Percentiles rank a stretch among this genome's conserved stretches.
These are phyloP conservation scores for Gasterosteus nipponicus DNA, from an alignment of 2,113 vertebrate genomes.

Conservation along the genomic window DNA sequence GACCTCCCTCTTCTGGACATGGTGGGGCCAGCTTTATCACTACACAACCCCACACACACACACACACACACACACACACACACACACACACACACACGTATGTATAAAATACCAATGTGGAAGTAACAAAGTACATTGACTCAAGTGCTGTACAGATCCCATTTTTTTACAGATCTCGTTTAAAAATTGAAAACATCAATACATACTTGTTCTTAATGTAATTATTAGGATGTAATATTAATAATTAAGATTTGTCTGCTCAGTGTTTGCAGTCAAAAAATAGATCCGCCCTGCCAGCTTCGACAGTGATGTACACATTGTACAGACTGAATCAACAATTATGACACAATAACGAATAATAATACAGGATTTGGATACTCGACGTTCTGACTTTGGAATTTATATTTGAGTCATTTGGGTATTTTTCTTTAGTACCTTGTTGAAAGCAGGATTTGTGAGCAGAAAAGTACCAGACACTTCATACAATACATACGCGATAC, in stretches of 20 bases:
- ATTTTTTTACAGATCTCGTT: not conserved
- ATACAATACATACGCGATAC: not conserved
- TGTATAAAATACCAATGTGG: not conserved
- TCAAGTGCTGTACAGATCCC: not conserved
- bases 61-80: constrained; percentile 1
- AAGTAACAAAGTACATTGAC: not conserved
- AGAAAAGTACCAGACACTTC: not conserved
- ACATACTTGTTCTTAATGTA: not conserved
- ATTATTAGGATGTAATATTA: not conserved
- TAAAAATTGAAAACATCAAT: not conserved
- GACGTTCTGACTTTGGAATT: not conserved
- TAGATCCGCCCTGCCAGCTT: not conserved
- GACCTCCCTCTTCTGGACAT: constrained; percentile 64
- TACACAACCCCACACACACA: constrained; percentile 9
- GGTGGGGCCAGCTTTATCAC: constrained; percentile 12
- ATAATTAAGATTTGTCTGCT: not conserved
- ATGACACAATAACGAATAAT: not conserved
- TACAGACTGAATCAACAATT: not conserved
- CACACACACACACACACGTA: too few species aligned
- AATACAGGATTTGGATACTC: not conserved
- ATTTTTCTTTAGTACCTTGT: not conserved
- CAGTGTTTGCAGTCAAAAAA: not conserved
- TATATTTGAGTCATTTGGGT: not conserved
- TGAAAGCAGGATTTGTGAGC: not conserved
- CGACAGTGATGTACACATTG: not conserved